These are phyloP conservation scores for Amphibalanus amphitrite DNA, from an alignment of 1,140 invertebrate species.

Conservation along the genomic window DNA sequence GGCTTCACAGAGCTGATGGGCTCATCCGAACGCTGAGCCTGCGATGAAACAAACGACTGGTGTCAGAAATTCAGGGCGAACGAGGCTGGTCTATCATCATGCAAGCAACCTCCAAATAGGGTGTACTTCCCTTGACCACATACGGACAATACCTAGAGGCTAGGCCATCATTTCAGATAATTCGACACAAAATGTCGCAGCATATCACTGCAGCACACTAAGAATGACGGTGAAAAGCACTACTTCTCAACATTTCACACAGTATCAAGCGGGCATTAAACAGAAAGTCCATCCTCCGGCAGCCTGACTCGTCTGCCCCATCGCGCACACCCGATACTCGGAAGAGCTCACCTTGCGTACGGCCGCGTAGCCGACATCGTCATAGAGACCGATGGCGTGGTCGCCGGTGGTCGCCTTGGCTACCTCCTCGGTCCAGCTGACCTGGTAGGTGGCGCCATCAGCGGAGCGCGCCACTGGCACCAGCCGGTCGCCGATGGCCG, in stretches of 20 bases:
- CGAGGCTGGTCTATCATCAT: not conserved
- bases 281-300: no score
- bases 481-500: not conserved
- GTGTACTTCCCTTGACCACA: not conserved
- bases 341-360: slow-evolving; percentile 26
- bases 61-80: not conserved
- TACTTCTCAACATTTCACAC: not conserved
- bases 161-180: not conserved
- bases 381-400: slow-evolving; percentile 57
- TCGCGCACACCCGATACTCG: no score
- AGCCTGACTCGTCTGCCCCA: no score
- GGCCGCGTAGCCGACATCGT: slow-evolving; percentile 72
- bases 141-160: not conserved
- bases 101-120: not conserved
- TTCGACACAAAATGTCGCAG: not conserved
- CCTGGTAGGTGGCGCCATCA: slow-evolving; percentile 31
- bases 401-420: slow-evolving; percentile 57
- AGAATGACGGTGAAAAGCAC: not conserved
- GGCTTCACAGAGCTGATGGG: slow-evolving; percentile 41
- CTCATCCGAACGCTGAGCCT: slow-evolving; percentile 32
- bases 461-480: slow-evolving; percentile 7
- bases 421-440: slow-evolving; percentile 77
- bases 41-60: slow-evolving; percentile 5
- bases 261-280: not conserved
- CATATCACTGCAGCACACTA: not conserved